Evolutionary conservation across 2,888 invertebrate species (phyloP).

Genomic region (Thera britannica): DNA sequence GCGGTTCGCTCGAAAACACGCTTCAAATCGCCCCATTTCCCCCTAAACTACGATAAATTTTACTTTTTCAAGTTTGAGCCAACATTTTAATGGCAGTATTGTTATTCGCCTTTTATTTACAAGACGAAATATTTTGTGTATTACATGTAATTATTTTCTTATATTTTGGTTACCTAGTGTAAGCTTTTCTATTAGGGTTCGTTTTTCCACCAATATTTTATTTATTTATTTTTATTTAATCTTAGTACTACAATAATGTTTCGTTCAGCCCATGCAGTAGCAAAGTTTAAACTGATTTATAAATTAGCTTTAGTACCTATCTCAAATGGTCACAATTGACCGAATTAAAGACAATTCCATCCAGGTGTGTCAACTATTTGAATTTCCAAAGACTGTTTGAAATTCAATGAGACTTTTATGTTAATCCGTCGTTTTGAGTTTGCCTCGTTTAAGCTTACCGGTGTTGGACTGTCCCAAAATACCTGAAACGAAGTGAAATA

Average conservation of each 20-base stretch:
- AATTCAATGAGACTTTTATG: conserved; percentile 69
- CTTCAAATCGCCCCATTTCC: conserved; percentile 22
- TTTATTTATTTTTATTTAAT: too few species aligned
- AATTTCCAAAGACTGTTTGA: conserved; percentile 62
- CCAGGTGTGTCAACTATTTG: conserved; percentile 56
- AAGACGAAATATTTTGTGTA: too few species aligned
- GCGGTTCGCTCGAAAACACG: conserved; percentile 25
- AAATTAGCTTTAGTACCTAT: neutral
- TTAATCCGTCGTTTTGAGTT: conserved; percentile 57
- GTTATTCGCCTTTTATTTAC: too few species aligned
- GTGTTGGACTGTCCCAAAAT: conserved; percentile 69
- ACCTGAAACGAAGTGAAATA: conserved; percentile 70
- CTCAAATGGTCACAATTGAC: conserved; percentile 31
- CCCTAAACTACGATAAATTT: conserved; percentile 12
- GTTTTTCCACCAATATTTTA: too few species aligned
- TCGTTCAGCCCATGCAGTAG: too few species aligned
- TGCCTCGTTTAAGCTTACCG: conserved; percentile 61
- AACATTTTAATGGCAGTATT: neutral
- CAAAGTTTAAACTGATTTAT: neutral
- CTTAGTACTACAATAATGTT: too few species aligned
- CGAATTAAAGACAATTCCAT: conserved; percentile 48
- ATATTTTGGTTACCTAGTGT: too few species aligned
- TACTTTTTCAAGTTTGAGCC: conserved; percentile 1
- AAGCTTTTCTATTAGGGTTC: too few species aligned
- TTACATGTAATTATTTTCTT: too few species aligned